Conservation (phyloP, 2,888 invertebrate genomes). For the Galerucella nymphaeae region DNA sequence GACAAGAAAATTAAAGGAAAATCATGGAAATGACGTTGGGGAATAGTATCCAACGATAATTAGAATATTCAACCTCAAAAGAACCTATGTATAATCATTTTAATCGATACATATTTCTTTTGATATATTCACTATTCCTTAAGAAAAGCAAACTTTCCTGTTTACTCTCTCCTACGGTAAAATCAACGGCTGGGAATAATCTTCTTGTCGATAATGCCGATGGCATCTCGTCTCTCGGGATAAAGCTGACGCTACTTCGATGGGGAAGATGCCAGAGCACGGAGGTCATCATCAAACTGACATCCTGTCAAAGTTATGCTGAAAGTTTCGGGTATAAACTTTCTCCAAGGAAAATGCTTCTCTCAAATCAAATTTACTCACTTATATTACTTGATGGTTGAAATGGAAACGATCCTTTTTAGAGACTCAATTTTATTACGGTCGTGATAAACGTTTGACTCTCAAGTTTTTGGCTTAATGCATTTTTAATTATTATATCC, state of each 20-base stretch:
- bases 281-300: slow-evolving; percentile 41
- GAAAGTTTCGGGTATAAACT: slow-evolving; percentile 41
- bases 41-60: no score
- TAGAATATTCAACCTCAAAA: no score
- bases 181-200: slow-evolving; percentile 43
- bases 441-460: slow-evolving; percentile 13
- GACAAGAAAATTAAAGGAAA: no score
- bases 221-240: slow-evolving; percentile 30
- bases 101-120: background rate
- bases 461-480: slow-evolving; percentile 24
- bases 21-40: no score
- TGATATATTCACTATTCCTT: background rate
- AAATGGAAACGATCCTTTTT: slow-evolving; percentile 32
- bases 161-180: slow-evolving; percentile 21
- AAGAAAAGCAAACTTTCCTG: background rate
- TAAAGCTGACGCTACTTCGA: slow-evolving; percentile 9
- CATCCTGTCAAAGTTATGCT: slow-evolving; percentile 38
- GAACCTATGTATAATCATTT: no score
- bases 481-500: slow-evolving; percentile 14
- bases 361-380: slow-evolving; percentile 38
- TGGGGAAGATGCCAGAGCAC: slow-evolving; percentile 16
- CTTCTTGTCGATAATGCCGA: slow-evolving; percentile 35
- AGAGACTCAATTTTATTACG: slow-evolving; percentile 25
- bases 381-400: slow-evolving; percentile 33
- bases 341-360: slow-evolving; percentile 37